Evolutionary conservation across 2,113 vertebrate species (phyloP).

Genomic region (Crotalus horridus): DNA sequence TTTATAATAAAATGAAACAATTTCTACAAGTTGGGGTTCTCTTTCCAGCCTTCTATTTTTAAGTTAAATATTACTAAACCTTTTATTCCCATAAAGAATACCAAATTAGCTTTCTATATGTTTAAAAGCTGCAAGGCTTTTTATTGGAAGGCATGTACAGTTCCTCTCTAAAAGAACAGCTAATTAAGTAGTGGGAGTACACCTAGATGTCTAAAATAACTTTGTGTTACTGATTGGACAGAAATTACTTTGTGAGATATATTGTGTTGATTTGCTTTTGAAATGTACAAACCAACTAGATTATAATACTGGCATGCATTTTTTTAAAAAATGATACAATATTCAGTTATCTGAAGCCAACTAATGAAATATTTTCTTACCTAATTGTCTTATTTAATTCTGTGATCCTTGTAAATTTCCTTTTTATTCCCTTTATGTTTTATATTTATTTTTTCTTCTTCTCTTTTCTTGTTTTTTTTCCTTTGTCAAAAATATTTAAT

Average conservation of each 20-base stretch:
- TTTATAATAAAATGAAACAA: background rate
- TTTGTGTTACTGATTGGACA: background rate
- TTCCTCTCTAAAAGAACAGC: background rate
- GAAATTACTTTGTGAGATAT: background rate
- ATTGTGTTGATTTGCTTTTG: background rate
- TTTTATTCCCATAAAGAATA: background rate
- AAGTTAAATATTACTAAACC: background rate
- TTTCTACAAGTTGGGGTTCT: background rate
- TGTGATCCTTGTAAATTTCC: background rate
- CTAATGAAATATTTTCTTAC: background rate
- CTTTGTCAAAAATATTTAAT: background rate
- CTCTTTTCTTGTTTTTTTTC: background rate
- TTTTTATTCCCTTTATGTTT: background rate
- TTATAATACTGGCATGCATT: background rate
- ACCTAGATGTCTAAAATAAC: background rate
- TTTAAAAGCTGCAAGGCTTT: background rate
- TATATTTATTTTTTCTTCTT: background rate
- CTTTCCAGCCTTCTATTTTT: background rate
- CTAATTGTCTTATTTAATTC: background rate
- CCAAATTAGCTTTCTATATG: background rate
- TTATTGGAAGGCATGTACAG: background rate
- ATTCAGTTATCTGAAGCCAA: background rate
- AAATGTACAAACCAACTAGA: background rate
- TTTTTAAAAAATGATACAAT: background rate
- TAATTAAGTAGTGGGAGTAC: background rate